Percentiles rank a stretch among this genome's conserved stretches.
These are phyloP conservation scores for Darevskia mixta DNA, from an alignment of 2,797 vertebrate species.

Conservation along the genomic window DNA sequence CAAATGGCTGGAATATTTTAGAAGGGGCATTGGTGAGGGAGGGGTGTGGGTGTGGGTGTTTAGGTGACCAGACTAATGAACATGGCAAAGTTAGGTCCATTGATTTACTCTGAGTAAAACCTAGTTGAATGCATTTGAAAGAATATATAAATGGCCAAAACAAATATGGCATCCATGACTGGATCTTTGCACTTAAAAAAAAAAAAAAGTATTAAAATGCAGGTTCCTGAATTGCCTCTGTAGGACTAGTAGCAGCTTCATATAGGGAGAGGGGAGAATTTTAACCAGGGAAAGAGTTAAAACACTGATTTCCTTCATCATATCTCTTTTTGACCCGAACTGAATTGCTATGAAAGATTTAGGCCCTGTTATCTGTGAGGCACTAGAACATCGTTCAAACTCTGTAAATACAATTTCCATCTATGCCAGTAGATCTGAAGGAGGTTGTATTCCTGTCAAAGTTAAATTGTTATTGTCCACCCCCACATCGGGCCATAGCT, in stretches of 20 bases:
- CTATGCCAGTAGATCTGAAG: slow-evolving; percentile 21
- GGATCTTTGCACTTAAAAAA: neutral
- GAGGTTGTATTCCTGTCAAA: slow-evolving; percentile 1
- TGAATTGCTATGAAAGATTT: neutral
- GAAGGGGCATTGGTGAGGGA: too few relatives aligned
- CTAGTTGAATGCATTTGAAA: too few relatives aligned
- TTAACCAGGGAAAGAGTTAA: neutral
- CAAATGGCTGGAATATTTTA: too few relatives aligned
- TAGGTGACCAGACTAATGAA: too few relatives aligned
- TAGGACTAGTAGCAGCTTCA: too few relatives aligned
- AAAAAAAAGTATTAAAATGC: neutral
- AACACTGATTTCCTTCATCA: neutral
- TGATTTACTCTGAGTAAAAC: too few relatives aligned
- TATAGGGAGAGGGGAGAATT: neutral
- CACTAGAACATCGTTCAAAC: neutral
- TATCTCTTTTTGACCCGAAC: neutral
- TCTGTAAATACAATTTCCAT: neutral
- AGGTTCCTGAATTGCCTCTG: neutral
- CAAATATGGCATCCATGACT: too few relatives aligned
- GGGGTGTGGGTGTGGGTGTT: too few relatives aligned
- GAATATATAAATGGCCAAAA: too few relatives aligned
- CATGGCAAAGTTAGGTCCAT: too few relatives aligned
- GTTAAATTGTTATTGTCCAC: slow-evolving; percentile 12
- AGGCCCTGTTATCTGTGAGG: neutral
- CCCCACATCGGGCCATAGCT: neutral